phyloP scores from a whole-genome alignment of 2,888 invertebrate species.

The Phyllotreta cruciferae region DNA sequence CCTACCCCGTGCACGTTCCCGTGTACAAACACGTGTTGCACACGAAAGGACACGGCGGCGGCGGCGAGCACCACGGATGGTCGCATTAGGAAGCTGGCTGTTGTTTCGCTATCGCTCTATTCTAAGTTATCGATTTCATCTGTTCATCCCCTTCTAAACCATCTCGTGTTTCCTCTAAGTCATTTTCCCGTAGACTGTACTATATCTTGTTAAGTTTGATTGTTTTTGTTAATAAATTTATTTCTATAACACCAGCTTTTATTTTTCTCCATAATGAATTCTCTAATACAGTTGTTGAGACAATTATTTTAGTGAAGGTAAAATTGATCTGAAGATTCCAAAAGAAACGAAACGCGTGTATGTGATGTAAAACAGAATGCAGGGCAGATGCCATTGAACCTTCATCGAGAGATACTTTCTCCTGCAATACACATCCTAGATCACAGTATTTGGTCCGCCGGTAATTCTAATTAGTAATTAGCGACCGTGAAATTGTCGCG shows the following conservation, averaged over 20 bases:
- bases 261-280: not conserved
- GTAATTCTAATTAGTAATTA: constrained; percentile 6
- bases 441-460: constrained; percentile 1
- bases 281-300: not conserved
- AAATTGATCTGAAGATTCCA: too few species aligned
- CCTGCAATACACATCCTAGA: constrained; percentile 1
- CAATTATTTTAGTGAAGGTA: not conserved
- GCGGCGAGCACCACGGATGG: constrained; percentile 46
- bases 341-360: too few species aligned
- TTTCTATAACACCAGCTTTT: not conserved
- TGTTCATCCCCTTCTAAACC: not conserved
- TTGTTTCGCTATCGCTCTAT: not conserved
- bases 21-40: constrained; percentile 79
- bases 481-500: constrained; percentile 4
- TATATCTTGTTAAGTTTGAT: constrained; percentile 23
- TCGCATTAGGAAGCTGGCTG: constrained; percentile 29
- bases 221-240: constrained; percentile 23
- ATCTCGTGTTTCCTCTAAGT: constrained; percentile 15
- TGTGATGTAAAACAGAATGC: not conserved
- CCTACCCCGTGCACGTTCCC: constrained; percentile 77
- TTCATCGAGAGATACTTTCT: constrained; percentile 1
- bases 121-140: constrained; percentile 11
- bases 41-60: constrained; percentile 56
- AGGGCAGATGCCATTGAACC: constrained; percentile 6
- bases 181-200: constrained; percentile 15